Conservation (phyloP, 1,140 invertebrate genomes). For the Saccostrea glomerata region DNA sequence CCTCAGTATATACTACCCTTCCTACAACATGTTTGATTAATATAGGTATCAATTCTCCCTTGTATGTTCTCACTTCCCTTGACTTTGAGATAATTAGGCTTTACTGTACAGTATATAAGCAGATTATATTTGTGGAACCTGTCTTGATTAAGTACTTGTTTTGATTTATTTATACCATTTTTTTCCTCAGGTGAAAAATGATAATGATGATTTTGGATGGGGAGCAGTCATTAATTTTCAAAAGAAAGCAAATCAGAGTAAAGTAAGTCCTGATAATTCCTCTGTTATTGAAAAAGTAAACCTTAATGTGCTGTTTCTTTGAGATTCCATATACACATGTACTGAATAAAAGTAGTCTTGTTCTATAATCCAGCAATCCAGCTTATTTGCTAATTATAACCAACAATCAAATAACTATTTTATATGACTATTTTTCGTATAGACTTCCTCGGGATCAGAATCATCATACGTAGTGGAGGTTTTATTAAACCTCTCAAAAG, state of each 20-base stretch:
- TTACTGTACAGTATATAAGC: too few species aligned
- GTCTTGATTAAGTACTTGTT: not conserved
- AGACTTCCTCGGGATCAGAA: constrained; percentile 69
- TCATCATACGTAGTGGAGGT: constrained; percentile 88
- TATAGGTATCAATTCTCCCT: constrained; percentile 75
- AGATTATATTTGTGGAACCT: not conserved
- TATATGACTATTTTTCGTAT: constrained; percentile 53
- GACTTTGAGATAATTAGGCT: too few species aligned
- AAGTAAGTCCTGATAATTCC: constrained; percentile 65
- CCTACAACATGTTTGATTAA: constrained; percentile 88
- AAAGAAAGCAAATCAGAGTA: constrained; percentile 83
- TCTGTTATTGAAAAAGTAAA: too few species aligned
- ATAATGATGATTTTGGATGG: constrained; percentile 95
- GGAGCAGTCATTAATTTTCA: constrained; percentile 96
- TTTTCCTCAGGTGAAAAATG: constrained; percentile 87
- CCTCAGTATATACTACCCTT: constrained; percentile 95
- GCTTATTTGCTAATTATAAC: too few species aligned
- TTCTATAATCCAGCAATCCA: too few species aligned
- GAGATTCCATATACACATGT: too few species aligned
- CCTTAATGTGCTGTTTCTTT: too few species aligned
- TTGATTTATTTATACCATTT: not conserved
- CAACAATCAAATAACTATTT: not conserved
- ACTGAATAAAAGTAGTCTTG: too few species aligned
- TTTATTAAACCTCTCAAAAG: constrained; percentile 87
- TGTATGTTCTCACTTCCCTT: too few species aligned